Conservation (phyloP, 2,888 invertebrate genomes). For the Limnephilus lunatus region DNA sequence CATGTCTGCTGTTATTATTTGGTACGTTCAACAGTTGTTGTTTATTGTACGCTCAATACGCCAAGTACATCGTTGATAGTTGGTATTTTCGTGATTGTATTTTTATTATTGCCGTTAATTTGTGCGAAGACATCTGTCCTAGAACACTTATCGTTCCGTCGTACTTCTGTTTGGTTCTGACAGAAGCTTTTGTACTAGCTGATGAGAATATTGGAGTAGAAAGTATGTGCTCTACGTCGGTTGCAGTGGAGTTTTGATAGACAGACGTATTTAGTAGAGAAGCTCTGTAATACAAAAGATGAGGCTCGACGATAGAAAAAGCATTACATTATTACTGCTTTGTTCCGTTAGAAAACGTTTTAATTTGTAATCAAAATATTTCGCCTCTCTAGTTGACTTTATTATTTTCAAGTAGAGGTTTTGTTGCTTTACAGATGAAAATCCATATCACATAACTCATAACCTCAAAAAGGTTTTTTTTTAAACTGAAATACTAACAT, state of each 20-base stretch:
- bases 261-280: neutral
- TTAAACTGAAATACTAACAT: too few relatives aligned
- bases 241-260: neutral
- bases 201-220: neutral
- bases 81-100: neutral
- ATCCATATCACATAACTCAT: too few relatives aligned
- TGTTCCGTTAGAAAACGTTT: neutral
- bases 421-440: too few relatives aligned
- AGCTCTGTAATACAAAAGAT: neutral
- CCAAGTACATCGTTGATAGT: neutral
- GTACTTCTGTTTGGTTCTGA: neutral
- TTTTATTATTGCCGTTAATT: slow-evolving; percentile 4
- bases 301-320: neutral
- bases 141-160: neutral
- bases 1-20: slow-evolving; percentile 19
- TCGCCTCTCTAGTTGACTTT: too few relatives aligned
- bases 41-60: neutral
- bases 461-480: too few relatives aligned
- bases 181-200: neutral
- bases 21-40: neutral
- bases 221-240: neutral
- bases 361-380: too few relatives aligned
- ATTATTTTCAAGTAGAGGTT: too few relatives aligned
- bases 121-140: slow-evolving; percentile 17
- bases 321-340: neutral